Evolutionary conservation across 2,797 vertebrate species (phyloP).

Genomic region (Tachyglossus aculeatus): DNA sequence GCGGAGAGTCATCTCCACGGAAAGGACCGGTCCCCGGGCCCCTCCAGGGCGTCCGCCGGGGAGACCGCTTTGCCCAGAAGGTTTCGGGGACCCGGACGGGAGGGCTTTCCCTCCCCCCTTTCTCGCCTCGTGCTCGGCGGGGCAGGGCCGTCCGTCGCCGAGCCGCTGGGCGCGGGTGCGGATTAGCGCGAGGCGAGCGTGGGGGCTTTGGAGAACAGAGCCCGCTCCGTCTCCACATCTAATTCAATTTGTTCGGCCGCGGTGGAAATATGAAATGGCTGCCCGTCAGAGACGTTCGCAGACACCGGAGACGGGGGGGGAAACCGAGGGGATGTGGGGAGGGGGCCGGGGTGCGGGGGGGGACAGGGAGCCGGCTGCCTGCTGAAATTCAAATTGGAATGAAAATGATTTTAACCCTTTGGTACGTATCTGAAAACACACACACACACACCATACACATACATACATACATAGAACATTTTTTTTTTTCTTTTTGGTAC

Average conservation of each 20-base stretch:
- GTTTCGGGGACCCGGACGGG: no score
- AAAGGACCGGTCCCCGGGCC: no score
- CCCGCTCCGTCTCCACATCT: slow-evolving; percentile 76
- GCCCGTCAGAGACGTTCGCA: slow-evolving; percentile 79
- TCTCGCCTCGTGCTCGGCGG: slow-evolving; percentile 53
- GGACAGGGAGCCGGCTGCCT: slow-evolving; percentile 44
- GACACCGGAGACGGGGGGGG: slow-evolving; percentile 45
- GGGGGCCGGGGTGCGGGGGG: slow-evolving; percentile 19
- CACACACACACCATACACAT: neutral
- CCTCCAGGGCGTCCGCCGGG: no score
- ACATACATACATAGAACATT: slow-evolving; percentile 5
- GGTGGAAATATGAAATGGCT: slow-evolving; percentile 82
- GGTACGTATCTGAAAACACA: slow-evolving; percentile 1
- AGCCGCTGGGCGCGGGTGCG: slow-evolving; percentile 56
- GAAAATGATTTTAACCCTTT: slow-evolving; percentile 78
- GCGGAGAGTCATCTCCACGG: no score
- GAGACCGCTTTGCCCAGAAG: no score
- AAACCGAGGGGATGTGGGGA: slow-evolving; percentile 15
- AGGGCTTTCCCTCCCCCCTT: accelerated
- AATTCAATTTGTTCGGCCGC: slow-evolving; percentile 84
- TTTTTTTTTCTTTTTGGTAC: accelerated
- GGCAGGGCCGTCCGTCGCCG: slow-evolving; percentile 51
- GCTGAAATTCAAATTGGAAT: slow-evolving; percentile 77
- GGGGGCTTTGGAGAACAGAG: slow-evolving; percentile 76
- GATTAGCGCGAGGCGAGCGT: slow-evolving; percentile 69